Conservation (phyloP, 1,140 invertebrate species). For the Chionoecetes opilio region DNA sequence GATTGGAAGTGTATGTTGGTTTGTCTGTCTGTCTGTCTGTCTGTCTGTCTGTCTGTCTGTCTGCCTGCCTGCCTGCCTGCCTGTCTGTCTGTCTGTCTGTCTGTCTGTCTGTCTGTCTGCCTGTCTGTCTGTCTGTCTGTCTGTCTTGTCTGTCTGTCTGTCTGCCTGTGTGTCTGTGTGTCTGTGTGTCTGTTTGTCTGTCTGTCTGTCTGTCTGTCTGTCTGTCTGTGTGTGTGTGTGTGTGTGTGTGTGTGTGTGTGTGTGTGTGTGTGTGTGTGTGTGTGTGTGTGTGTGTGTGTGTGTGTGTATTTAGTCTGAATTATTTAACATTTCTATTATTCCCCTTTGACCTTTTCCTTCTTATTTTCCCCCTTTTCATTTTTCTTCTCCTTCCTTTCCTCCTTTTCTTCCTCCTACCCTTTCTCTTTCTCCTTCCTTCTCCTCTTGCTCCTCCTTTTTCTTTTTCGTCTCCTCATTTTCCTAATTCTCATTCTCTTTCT, state of each 20-base stretch:
- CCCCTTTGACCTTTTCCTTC: neutral
- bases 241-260: conserved; percentile 49
- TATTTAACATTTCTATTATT: neutral
- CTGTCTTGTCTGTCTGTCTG: neutral
- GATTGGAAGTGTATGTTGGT: too few species aligned
- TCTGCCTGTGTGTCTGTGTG: neutral
- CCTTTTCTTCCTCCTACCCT: neutral
- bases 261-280: conserved; percentile 52
- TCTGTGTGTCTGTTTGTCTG: neutral
- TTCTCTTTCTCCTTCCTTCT: neutral
- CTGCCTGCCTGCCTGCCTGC: neutral
- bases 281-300: neutral
- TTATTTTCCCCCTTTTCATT: neutral
- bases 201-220: conserved; percentile 7
- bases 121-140: neutral
- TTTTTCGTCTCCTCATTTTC: neutral
- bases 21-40: too few species aligned
- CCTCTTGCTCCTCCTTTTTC: neutral
- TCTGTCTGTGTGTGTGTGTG: neutral
- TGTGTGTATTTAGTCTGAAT: neutral
- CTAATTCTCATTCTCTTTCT: neutral
- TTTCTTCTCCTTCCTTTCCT: neutral
- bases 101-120: neutral
- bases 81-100: neutral
- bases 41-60: too few species aligned